Conservation (phyloP, 2,888 invertebrate genomes). For the Crepidodera aurea region DNA sequence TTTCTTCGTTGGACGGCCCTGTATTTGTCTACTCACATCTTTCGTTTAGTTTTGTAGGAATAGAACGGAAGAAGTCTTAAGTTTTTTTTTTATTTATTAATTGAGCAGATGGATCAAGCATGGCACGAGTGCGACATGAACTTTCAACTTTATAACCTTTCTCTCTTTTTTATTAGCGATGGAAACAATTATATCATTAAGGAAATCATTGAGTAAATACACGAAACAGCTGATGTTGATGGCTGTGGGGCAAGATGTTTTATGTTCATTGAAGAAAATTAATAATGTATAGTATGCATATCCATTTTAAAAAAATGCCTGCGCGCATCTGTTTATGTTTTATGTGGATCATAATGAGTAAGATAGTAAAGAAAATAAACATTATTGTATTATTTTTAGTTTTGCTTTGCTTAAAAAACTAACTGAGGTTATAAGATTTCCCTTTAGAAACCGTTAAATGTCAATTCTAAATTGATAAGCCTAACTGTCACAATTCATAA, state of each 20-base stretch:
- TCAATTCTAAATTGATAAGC: slow-evolving; percentile 15
- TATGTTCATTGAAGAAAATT: slow-evolving; percentile 9
- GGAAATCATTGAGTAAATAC: slow-evolving; percentile 20
- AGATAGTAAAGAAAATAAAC: too few relatives aligned
- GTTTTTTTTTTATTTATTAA: slow-evolving; percentile 36
- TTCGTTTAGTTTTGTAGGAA: slow-evolving; percentile 36
- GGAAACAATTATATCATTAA: slow-evolving; percentile 23
- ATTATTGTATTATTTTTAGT: too few relatives aligned
- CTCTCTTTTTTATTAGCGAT: slow-evolving; percentile 26
- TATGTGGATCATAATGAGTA: neutral
- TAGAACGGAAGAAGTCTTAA: slow-evolving; percentile 41
- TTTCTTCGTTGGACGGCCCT: too few relatives aligned
- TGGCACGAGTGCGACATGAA: slow-evolving; percentile 41
- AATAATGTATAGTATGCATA: slow-evolving; percentile 1
- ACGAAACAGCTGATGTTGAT: slow-evolving; percentile 6
- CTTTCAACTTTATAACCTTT: slow-evolving; percentile 36
- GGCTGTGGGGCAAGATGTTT: slow-evolving; percentile 1
- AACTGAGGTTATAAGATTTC: too few relatives aligned
- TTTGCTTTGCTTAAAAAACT: too few relatives aligned
- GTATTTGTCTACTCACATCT: slow-evolving; percentile 13
- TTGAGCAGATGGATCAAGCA: slow-evolving; percentile 35
- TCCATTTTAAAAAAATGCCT: slow-evolving; percentile 2
- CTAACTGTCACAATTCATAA: slow-evolving; percentile 25
- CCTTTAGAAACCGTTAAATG: slow-evolving; percentile 1
- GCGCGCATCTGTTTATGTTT: neutral